Base-by-base conservation (phyloP, 2,888 invertebrate genomes). In the Nomada flava region DNA sequence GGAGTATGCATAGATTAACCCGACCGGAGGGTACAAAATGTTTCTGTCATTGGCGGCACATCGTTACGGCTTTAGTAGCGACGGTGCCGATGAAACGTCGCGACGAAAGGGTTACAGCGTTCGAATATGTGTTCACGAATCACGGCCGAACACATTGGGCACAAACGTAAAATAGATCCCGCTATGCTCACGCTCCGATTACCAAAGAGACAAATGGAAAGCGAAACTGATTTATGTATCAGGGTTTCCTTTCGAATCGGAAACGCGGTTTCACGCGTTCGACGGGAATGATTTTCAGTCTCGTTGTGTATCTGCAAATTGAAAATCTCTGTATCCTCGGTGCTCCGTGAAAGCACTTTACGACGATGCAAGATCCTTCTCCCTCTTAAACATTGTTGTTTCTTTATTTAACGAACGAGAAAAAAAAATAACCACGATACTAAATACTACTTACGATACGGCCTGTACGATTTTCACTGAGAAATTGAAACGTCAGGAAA, bases 251-350 rank as follows among this genome's bases (percentile, higher is more conserved):
- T 57, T 57, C 55, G 11, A 26, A n/a, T n/a, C 42, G 23, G 67
- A 42, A 44, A 73, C 53, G 20, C 10, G n/a, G 44, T 23, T 63
- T 73, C 26, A 23, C 20, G 13, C 44, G 29, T 65, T 55, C 7
- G 18, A 3, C 18, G 18, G 20, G 29, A 36, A 65, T 65, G 23
- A 59, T 47, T 65, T 73, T 44, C 55, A 5, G 29, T 47, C 23
- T 29, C 44, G 55, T 20, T 53, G 13, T 26, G 47, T 26, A n/a
- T 13, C 44, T 20, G 23, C 55, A 11, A 20, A 26, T 29, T n/a
- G 47, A 59, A 69, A 47, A 26, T 69, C 7, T 29, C 59, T n/a
- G 29, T 29, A 13, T 4, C 26, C 15, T 47, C 47, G 20, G 47
- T 2, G 47, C n/a, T 29, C 47, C 59, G 59, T 29, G n/a, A 36